Evolutionary conservation across 2,113 vertebrate genomes (phyloP), one percentile per base, ranked within the genome.

Genomic region (Alethe diademata): DNA sequence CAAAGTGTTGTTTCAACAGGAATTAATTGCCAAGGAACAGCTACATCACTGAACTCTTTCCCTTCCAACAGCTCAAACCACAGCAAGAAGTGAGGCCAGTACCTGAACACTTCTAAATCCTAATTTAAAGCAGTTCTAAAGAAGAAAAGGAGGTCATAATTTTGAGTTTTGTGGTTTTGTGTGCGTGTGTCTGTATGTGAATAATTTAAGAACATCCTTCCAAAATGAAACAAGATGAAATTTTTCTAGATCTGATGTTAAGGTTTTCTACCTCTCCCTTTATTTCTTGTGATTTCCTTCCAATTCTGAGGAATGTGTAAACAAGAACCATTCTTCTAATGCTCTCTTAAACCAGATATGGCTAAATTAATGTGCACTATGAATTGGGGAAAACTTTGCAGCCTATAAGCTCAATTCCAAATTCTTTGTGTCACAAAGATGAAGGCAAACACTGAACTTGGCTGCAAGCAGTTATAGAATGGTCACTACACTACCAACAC

Each of bases 361-460:
- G 19, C 36, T 60, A 47, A 79, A 83, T 35, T 72, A 47, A 5
- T 75, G 14, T 8, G 14, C 50, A 35, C 8, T 38, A 35, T 22
- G 22, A 67, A 79, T 36, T 3, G 29, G 13, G 13, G 45, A 66
- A 87, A 93, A 61, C 4, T 8, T 20, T 26, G 51, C 14, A 85
- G 56, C 29, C 35, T 36, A 11, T 11, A 78, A 88, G 29, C 23
- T 26, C 56, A 72, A 19, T 38, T 78, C 38, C 24, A 26, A 50
- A 62, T 38, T 74, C 14, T 25, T 64, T 45, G 35, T 16, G 14
- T 29, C n/a, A 35, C 0, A 0, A 0, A 71, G 18, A 58, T 26
- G 24, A 82, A 78, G 26, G 31, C 43, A 90, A 75, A 60, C 14
- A 9, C 38, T 47, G 33, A 75, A 57, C 13, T 19, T 43, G 62